phyloP scores from a whole-genome alignment of 2,113 vertebrate genomes.

The Gavia stellata region DNA sequence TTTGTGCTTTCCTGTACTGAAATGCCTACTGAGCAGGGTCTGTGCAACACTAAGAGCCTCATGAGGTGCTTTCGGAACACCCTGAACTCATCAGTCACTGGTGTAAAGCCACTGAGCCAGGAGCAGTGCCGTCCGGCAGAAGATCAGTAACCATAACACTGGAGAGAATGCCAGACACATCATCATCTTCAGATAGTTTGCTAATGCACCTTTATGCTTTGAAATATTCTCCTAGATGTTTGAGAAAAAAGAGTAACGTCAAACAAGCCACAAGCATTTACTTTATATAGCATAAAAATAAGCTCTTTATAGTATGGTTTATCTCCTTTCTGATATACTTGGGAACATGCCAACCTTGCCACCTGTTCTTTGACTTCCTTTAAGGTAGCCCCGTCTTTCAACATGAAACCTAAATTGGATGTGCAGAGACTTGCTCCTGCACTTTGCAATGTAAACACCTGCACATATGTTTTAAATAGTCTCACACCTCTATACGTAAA shows the following conservation, averaged over 20 bases:
- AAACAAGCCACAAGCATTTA: neutral
- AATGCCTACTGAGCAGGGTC: neutral
- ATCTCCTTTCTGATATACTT: neutral
- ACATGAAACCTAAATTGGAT: slow-evolving; percentile 25
- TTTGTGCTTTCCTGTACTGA: accelerated
- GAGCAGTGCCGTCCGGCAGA: neutral
- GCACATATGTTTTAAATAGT: slow-evolving; percentile 55
- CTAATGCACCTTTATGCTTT: neutral
- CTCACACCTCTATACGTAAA: slow-evolving; percentile 58
- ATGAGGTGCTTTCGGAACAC: neutral
- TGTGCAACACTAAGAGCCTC: neutral
- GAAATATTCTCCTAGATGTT: neutral
- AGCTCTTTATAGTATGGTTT: neutral
- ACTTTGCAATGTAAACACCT: slow-evolving; percentile 49
- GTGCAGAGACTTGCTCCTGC: slow-evolving; percentile 5
- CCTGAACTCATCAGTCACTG: neutral
- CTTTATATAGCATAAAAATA: neutral
- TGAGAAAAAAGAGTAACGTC: neutral
- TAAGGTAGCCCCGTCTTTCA: slow-evolving; percentile 32
- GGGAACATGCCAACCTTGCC: neutral
- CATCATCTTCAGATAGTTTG: neutral
- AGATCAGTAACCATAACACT: neutral
- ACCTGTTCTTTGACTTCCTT: slow-evolving; percentile 46
- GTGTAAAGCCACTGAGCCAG: neutral
- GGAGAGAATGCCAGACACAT: neutral